Base-by-base conservation (phyloP, 2,888 invertebrate species). In the Notodonta ziczac region DNA sequence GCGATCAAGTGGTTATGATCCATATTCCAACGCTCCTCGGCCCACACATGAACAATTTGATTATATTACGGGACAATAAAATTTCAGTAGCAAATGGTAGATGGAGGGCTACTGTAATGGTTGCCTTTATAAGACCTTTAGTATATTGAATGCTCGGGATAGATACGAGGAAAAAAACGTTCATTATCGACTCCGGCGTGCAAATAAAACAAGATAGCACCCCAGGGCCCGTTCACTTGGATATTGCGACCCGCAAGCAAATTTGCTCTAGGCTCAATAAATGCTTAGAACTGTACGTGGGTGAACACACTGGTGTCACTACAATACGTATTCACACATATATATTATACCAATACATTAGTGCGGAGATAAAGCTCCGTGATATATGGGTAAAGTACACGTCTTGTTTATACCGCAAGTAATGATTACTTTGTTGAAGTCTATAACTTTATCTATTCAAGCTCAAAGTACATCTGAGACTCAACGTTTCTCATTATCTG, bases 161-260 rank as follows among this genome's bases (percentile, higher is more conserved):
- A 85, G 82, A 85, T 82, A 84, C 79, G 77, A 69, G 82, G 82
- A 86, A 90, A 89, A n/a, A 90, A 91, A 87, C 87, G 87, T 91
- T 90, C 90, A 91, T 92, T 91, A 91, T 88, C 88, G 88, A 80
- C 81, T 86, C 80, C 83, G 80, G 83, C 74, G 87, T 72, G 83
- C 86, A 90, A 90, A 91, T 90, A 91, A 90, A 91, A 90, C 88
- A 87, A 82, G 80, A 91, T 90, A 75, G 88, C 83, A 86, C 92
- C 91, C 91, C 72, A 73, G 88, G 83, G 92, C 82, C 82, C 84
- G 84, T 80, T 90, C 85, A 76, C 84, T 84, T 83, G 87, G 88
- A 90, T 92, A 92, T 93, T 91, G 93, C 91, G 89, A 84, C 85
- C 87, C 89, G 77, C 90, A 90, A 91, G 90, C 90, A 92, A 91